Evolutionary conservation across 2,113 vertebrate species (phyloP), one percentile per base, ranked within the genome.

Genomic region (Prietella phreatophila): DNA sequence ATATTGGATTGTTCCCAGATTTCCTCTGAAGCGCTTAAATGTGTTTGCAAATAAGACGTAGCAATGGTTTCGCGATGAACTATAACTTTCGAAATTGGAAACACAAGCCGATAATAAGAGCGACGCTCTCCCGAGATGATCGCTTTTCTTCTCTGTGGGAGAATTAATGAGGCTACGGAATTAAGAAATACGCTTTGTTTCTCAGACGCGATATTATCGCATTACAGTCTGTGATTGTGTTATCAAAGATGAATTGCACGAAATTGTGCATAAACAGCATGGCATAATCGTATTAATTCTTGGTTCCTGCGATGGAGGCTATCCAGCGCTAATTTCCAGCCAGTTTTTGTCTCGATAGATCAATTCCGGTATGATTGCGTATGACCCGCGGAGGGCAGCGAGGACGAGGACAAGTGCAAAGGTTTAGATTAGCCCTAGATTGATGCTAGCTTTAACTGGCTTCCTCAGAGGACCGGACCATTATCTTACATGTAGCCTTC

Each of bases 401-500:
- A 79, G 84, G 82, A 88, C 73, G 86, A 82, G 80, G 80, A 82
- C 80, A 42, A 60, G 86, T 42, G 33, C 84, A 69, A 58, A 88
- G 85, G 76, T 85, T 88, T 75, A 84, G 86, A 91, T 91, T 90
- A 90, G 85, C 76, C 22, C 87, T 71, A 73, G 89, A 92, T 89
- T 89, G 90, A 92, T 89, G 90, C 88, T 85, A 85, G 88, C 87
- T 89, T 90, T 87, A 92, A 90, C 88, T 47, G 85, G 87, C 88
- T 89, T 90, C 91, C 87, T 89, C 86, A 22, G 67, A 85, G 71
- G 87, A 84, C 85, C 80, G 4, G 78, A 90, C 88, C 90, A 92
- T 91, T 91, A 91, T 91, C 91, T 88, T 89, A 86, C 91, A 89
- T 88, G 87, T 90, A 89, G 87, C 89, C 88, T 88, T 84, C 65